Evolutionary conservation across 2,888 invertebrate genomes (phyloP).

Genomic region (Aproaerema taeniolella): DNA sequence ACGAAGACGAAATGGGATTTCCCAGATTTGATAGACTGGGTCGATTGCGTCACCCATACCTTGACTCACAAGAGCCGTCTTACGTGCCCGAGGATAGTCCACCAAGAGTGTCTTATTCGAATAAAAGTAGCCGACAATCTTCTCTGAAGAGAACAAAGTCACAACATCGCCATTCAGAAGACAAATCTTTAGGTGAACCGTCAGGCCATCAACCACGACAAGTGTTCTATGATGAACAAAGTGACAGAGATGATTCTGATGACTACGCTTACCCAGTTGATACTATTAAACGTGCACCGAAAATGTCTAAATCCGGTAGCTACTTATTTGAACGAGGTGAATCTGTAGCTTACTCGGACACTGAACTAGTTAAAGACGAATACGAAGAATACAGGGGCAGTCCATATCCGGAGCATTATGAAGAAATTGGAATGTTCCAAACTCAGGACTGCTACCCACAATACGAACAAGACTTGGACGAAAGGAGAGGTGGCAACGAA

Average conservation of each 20-base stretch:
- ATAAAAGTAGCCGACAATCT: constrained; percentile 68
- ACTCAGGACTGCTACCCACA: constrained; percentile 70
- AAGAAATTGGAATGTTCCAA: constrained; percentile 63
- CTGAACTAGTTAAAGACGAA: constrained; percentile 64
- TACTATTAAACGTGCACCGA: constrained; percentile 70
- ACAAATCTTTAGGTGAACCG: constrained; percentile 50
- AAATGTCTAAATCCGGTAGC: constrained; percentile 55
- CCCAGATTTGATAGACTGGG: constrained; percentile 79
- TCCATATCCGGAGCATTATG: constrained; percentile 68
- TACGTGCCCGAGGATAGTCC: constrained; percentile 70
- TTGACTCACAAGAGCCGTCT: constrained; percentile 66
- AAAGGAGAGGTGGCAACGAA: constrained; percentile 34
- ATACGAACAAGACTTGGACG: constrained; percentile 49
- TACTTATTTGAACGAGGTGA: constrained; percentile 64
- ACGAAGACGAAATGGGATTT: constrained; percentile 82
- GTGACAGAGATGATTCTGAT: constrained; percentile 68
- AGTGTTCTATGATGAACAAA: constrained; percentile 59
- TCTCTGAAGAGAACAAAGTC: constrained; percentile 63
- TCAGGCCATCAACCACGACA: constrained; percentile 50
- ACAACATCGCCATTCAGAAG: constrained; percentile 55
- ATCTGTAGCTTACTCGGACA: constrained; percentile 64
- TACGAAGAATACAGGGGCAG: constrained; percentile 65
- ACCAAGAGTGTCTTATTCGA: constrained; percentile 63
- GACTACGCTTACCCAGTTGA: constrained; percentile 72
- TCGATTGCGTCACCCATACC: constrained; percentile 71